Evolutionary conservation across 1,140 invertebrate genomes (phyloP).

Genomic region (Nephotettix cincticeps): DNA sequence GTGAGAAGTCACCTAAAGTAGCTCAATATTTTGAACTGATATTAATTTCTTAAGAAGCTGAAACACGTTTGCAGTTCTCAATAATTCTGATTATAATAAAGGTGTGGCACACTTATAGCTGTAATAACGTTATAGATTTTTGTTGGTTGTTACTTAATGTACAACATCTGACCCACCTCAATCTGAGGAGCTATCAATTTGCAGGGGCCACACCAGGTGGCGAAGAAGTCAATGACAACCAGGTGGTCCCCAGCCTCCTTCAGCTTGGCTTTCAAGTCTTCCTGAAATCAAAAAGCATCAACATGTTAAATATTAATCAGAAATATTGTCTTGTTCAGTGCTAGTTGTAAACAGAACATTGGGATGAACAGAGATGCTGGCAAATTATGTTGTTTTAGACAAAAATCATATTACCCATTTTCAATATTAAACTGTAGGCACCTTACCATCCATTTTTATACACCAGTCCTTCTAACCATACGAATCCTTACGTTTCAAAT

Average conservation of each 20-base stretch:
- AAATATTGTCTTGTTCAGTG: too few species aligned
- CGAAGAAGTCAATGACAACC: constrained; percentile 87
- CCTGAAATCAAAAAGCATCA: constrained; percentile 50
- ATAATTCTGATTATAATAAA: background rate
- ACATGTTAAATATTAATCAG: too few species aligned
- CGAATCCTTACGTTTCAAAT: too few species aligned
- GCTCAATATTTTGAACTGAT: too few species aligned
- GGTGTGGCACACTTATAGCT: background rate
- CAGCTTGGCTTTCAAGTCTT: constrained; percentile 71
- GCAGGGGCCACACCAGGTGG: constrained; percentile 91
- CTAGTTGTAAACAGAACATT: too few species aligned
- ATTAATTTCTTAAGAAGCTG: background rate
- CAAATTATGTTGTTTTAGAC: too few species aligned
- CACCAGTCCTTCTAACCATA: too few species aligned
- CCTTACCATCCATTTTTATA: too few species aligned
- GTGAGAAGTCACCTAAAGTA: too few species aligned
- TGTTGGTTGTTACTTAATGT: background rate
- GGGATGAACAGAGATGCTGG: too few species aligned
- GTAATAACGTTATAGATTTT: background rate
- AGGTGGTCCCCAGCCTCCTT: constrained; percentile 75
- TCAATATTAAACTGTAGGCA: too few species aligned
- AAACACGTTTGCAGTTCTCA: background rate
- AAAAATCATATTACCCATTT: too few species aligned
- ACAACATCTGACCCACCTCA: constrained; percentile 47
- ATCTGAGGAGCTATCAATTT: constrained; percentile 85